These are phyloP conservation scores for Chelon labrosus DNA, from an alignment of 2,797 vertebrate species.

Conservation along the genomic window DNA sequence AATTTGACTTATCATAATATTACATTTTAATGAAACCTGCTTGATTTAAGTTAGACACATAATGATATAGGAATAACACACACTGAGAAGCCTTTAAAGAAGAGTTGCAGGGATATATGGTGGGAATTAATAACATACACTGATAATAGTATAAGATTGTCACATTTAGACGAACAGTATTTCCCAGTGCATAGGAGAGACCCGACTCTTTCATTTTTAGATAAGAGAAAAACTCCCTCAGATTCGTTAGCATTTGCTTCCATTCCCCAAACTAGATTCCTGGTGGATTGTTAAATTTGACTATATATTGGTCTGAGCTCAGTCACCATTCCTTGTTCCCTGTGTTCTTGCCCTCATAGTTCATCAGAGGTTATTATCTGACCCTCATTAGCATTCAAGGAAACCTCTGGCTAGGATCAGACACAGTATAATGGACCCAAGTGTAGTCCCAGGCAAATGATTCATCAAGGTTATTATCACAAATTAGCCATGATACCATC, in stretches of 20 bases:
- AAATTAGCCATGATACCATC: conserved; percentile 52
- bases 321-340: neutral
- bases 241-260: neutral
- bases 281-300: neutral
- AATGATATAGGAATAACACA: neutral
- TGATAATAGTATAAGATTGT: neutral
- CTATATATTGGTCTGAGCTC: neutral
- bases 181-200: neutral
- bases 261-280: neutral
- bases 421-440: neutral
- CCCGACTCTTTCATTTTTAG: neutral
- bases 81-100: neutral
- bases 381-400: conserved; percentile 23
- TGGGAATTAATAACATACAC: neutral
- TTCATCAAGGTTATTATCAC: conserved; percentile 54
- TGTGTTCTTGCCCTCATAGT: conserved; percentile 8
- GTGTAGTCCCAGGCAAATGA: conserved; percentile 43
- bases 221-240: neutral
- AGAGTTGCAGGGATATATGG: neutral
- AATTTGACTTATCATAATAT: neutral
- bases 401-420: conserved; percentile 32
- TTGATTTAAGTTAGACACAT: neutral
- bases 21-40: neutral
- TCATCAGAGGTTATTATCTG: conserved; percentile 25
- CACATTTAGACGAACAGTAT: neutral